A percentile compares a stretch with the other conserved stretches of the same genome.
Evolutionary conservation across 2,888 invertebrate species (phyloP).

Genomic region (Nomada ferruginata): DNA sequence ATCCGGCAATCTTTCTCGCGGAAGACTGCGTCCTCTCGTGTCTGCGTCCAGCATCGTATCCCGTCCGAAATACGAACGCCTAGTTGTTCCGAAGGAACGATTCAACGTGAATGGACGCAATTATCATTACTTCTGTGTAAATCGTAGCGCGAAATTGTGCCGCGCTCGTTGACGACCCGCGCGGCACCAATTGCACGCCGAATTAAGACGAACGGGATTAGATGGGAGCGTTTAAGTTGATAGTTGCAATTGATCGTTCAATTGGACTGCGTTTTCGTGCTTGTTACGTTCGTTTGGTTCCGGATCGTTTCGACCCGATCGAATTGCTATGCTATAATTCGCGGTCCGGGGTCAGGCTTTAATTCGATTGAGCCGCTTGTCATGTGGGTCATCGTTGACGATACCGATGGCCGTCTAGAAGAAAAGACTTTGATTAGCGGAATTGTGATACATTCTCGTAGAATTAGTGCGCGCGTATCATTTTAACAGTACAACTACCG

Average conservation of each 20-base stretch:
- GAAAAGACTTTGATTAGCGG: too few species aligned
- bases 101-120: background rate
- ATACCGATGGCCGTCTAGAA: too few species aligned
- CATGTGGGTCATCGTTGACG: too few species aligned
- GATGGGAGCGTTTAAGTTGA: constrained; percentile 39
- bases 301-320: constrained; percentile 3
- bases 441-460: too few species aligned
- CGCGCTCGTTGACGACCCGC: constrained; percentile 11
- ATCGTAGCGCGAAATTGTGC: constrained; percentile 5
- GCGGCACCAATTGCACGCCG: constrained; percentile 29
- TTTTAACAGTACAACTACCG: too few species aligned
- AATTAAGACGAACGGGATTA: constrained; percentile 39
- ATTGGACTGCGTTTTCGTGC: constrained; percentile 43
- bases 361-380: too few species aligned
- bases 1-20: too few species aligned
- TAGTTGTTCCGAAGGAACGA: background rate
- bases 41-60: too few species aligned
- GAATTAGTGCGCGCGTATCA: too few species aligned
- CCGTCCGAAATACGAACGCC: too few species aligned
- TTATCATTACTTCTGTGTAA: background rate
- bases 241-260: constrained; percentile 47
- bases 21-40: too few species aligned
- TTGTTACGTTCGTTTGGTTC: constrained; percentile 5
- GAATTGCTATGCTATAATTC: constrained; percentile 22
- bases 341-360: background rate